Evolutionary conservation across 2,113 vertebrate species (phyloP).

Genomic region (Pluvialis apricaria): DNA sequence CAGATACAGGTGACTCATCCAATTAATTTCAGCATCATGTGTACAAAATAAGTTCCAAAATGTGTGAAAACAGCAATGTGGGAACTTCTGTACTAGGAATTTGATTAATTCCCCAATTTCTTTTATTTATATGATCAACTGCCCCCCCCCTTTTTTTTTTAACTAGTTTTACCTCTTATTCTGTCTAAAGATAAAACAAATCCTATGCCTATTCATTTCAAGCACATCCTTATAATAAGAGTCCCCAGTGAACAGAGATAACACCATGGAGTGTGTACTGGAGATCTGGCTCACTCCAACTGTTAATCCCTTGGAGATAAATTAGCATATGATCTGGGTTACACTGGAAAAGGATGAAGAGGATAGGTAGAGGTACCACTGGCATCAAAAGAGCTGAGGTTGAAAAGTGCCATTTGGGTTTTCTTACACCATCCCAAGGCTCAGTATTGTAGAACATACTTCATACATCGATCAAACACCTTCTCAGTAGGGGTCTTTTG

Average conservation of each 20-base stretch:
- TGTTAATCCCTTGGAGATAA: not conserved
- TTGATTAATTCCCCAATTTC: not conserved
- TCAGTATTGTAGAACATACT: not conserved
- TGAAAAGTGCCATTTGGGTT: not conserved
- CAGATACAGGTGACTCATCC: not conserved
- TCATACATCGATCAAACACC: not conserved
- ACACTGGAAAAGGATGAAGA: not conserved
- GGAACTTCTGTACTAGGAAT: not conserved
- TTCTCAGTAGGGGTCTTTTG: fast-evolving
- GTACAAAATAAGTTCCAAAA: not conserved
- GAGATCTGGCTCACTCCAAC: not conserved
- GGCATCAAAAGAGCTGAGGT: not conserved
- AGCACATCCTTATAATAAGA: not conserved
- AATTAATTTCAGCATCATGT: not conserved
- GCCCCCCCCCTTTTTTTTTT: fast-evolving
- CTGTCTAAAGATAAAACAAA: not conserved
- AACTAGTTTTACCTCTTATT: not conserved
- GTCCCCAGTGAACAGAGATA: not conserved
- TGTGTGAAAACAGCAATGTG: not conserved
- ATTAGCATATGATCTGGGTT: not conserved
- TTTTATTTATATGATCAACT: not conserved
- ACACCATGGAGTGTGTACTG: too few relatives aligned
- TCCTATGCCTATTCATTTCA: not conserved
- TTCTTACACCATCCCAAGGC: not conserved
- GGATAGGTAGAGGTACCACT: not conserved